Evolutionary conservation across 2,113 vertebrate genomes (phyloP), one percentile per base, ranked within the genome.

Genomic region (Zosterops japonicus): DNA sequence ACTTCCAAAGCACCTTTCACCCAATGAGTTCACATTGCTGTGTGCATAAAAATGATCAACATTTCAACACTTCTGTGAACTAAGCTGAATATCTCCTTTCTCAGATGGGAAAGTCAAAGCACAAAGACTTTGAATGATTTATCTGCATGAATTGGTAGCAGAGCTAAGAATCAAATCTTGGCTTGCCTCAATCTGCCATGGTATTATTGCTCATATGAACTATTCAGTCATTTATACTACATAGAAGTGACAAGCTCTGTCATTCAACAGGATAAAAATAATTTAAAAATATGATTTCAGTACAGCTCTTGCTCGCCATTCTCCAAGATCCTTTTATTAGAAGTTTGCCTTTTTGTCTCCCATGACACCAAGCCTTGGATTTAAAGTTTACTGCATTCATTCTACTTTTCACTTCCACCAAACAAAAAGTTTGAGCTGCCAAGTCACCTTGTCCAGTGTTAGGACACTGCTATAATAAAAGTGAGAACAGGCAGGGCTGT

Each of bases 71-170:
- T 69, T 87, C 78, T 76, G 65, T 93, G 84, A 87, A 79, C 93
- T 95, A 95, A 95, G 90, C 87, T 94, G 79, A 91, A 59, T 95
- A 95, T 96, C 94, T 95, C 35, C 76, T 89, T 96, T 94, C 93
- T 95, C 82, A 91, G 87, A 90, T 79, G 75, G 75, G 63, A 55
- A 94, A 96, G 82, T 89, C 93, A 91, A 93, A 93, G 84, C 93
- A 90, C 85, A 85, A 93, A 90, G 84, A 87, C 65, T 91, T 91
- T 88, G 87, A 95, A 89, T 94, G 89, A 95, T 95, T 95, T 95
- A 93, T 93, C 82, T 96, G 95, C 94, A 92, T 95, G 93, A 93
- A 67, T 86, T 94, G 87, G 81, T 95, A 85, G 91, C 74, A 87
- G 84, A 85, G 39, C 89, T 90, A 77, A 91, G 91, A 95, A 88